Base-by-base conservation (phyloP, 1,140 invertebrate species). In the Lasioglossum baleicum region DNA sequence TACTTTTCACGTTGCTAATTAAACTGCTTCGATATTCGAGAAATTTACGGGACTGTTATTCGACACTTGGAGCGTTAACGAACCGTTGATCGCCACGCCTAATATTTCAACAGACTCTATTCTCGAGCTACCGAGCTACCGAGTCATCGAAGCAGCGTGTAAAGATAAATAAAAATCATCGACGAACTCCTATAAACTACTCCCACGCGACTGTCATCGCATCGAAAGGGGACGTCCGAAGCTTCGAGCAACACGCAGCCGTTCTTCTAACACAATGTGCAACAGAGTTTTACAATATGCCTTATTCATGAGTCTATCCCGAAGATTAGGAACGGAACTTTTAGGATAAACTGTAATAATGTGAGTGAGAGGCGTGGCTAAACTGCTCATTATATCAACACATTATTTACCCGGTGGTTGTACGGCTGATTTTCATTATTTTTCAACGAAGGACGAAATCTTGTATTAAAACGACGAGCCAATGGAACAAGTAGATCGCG, bases 401-500 rank as follows among this genome's bases (percentile, higher is more conserved):
- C 26, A 26, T 26, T 26, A 26, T 26, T 26, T 26, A 26, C 26
- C 26, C 26, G 26, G 26, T 1, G 26, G n/a, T n/a, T n/a, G n/a
- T n/a, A 26, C 26, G 26, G 26, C 26, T 26, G 26, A 26, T 26
- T 26, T 26, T 26, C 26, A 42, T 42, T 65, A 65, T 66, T 5
- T 44, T 56, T 20, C 6, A 7, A 2, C 4, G n/a, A 11, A 51
- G 44, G 48, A 11, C 20, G 15, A 10, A 26, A 11, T 44, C 10
- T 11, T 51, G 8, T 15, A 68, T 58, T 68, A 68, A 68, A 68
- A 75, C 68, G 67, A 68, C 40, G 51, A 64, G 56, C 58, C 74
- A 44, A 40, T 58, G 26, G 40, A 60, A 58, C 51, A 26, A 42
- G 51, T 65, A 68, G 51, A 75, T 75, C 44, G 48, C 20, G 42